Evolutionary conservation across 2,113 vertebrate species (phyloP), one percentile per base, ranked within the genome.

Genomic region (Leiothrix lutea): DNA sequence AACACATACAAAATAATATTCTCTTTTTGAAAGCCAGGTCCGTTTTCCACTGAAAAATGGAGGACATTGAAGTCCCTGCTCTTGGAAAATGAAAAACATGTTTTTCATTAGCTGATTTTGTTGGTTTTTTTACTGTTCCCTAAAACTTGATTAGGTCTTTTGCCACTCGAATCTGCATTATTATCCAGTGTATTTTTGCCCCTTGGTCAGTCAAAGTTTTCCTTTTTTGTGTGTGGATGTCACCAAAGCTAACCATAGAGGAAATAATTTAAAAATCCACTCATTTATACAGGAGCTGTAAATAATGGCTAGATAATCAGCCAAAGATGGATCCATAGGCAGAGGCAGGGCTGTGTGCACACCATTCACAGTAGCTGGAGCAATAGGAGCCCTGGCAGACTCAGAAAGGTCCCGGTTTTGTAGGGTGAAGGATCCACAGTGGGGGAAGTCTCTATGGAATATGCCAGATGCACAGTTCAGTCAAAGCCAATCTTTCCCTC

Each of bases 1-100:
- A 96, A 93, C 73, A 96, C 54, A 61, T 57, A 60, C 11, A 97
- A 97, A 97, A 95, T 84, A 95, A 90, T 40, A 77, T 45, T 66
- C 17, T 69, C 38, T 81, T 78, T 82, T 88, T 88, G 25, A 91
- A 97, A 91, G 84, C 36, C 40, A 80, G 9, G 77, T 53, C 33
- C 35, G 85, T 84, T 94, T 93, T 69, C 71, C 78, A 69, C 80
- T 71, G 56, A 83, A 97, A 98, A 96, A 93, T 54, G 33, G 82
- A 96, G 95, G 70, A 83, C 3, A 25, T 79, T 80, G 74, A 94
- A 83, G 64, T 81, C 54, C 33, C 11, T 75, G 29, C 13, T 47
- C 33, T 23, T 58, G 33, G 24, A 73, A 80, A 73, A 53, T 53
- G 23, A 86, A 90, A 94, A 94, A 51, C 25, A 81, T 38, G 21